Evolutionary conservation across 2,888 invertebrate genomes (phyloP).

Genomic region (Criorhina ranunculi): DNA sequence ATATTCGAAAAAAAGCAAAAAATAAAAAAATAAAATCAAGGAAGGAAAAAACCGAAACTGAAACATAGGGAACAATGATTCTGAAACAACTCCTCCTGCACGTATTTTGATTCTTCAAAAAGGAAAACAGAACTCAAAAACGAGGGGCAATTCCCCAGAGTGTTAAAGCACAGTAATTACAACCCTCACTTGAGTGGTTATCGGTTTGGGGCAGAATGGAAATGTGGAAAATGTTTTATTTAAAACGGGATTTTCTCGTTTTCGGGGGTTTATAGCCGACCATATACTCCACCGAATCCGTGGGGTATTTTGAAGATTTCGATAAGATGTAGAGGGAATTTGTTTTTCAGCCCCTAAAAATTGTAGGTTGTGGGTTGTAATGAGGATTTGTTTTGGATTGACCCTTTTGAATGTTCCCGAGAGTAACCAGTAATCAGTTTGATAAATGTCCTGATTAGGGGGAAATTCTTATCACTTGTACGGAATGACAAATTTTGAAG

Average conservation of each 20-base stretch:
- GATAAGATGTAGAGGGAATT: neutral
- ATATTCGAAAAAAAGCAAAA: slow-evolving; percentile 3
- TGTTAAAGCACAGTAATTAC: slow-evolving; percentile 44
- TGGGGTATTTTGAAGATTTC: slow-evolving; percentile 25
- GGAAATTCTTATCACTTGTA: neutral
- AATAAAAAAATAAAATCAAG: neutral
- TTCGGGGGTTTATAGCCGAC: neutral
- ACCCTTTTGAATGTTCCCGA: neutral
- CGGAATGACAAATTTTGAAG: neutral
- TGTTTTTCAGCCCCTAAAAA: neutral
- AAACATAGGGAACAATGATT: slow-evolving; percentile 16
- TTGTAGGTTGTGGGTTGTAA: neutral
- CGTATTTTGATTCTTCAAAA: slow-evolving; percentile 32
- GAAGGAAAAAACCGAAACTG: slow-evolving; percentile 1
- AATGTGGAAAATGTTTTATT: slow-evolving; percentile 47
- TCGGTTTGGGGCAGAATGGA: slow-evolving; percentile 27
- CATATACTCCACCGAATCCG: slow-evolving; percentile 4
- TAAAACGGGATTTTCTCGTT: neutral
- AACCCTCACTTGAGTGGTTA: slow-evolving; percentile 33
- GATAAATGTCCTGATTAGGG: slow-evolving; percentile 7
- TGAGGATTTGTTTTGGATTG: neutral
- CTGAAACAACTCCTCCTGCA: neutral
- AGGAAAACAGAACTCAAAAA: slow-evolving; percentile 5
- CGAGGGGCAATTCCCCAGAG: slow-evolving; percentile 27
- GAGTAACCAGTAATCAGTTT: neutral